Percentiles rank a stretch among this genome's conserved stretches.
Conservation (phyloP, 2,113 vertebrate species). For the Thoracochromis brauschi region DNA sequence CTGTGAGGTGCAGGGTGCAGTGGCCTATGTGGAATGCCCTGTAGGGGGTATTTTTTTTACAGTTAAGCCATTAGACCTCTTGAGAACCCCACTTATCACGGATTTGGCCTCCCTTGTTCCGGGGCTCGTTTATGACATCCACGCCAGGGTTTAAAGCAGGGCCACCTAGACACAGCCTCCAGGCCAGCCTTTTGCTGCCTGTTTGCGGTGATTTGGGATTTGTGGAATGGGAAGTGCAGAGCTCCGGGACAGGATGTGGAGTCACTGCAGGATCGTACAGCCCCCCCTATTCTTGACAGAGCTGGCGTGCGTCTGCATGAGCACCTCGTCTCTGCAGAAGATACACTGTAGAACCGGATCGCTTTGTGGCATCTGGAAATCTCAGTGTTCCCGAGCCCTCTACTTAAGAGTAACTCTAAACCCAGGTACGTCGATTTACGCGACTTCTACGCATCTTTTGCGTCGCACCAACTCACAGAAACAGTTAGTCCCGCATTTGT, state of each 20-base stretch:
- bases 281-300: not conserved
- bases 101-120: not conserved
- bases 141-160: conserved; percentile 3
- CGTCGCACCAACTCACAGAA: not conserved
- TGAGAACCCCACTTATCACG: not conserved
- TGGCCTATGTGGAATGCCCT: not conserved
- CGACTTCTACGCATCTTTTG: not conserved
- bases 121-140: not conserved
- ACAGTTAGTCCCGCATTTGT: not conserved
- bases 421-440: conserved; percentile 7
- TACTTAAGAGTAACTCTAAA: not conserved
- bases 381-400: not conserved
- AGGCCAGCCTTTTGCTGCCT: not conserved
- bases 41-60: not conserved
- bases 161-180: not conserved
- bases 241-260: conserved; percentile 65
- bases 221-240: conserved; percentile 58
- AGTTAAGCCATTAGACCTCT: not conserved
- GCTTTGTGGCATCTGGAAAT: not conserved
- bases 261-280: not conserved
- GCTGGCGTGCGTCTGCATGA: not conserved
- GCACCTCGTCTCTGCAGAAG: conserved; percentile 15
- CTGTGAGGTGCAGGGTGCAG: not conserved
- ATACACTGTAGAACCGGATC: not conserved
- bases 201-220: conserved; percentile 16